Base-by-base conservation (phyloP, 2,113 vertebrate genomes). In the Labrus mixtus region DNA sequence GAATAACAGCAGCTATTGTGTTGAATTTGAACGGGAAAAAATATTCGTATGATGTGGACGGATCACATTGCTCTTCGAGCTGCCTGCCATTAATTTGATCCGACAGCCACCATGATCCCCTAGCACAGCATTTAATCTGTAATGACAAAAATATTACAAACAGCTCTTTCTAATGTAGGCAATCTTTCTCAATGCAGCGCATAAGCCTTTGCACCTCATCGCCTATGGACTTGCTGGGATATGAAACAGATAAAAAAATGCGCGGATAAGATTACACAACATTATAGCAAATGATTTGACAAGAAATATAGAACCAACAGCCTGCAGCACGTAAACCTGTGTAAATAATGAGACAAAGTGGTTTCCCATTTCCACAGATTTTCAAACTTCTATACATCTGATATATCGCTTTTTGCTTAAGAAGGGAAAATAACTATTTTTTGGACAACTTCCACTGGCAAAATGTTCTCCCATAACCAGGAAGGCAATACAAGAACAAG, bases 1-100 rank as follows among this genome's bases (percentile, higher is more conserved):
- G 80, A 84, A 87, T 85, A 87, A 89, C 79, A 73, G 80, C 85
- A 70, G 76, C 54, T 61, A 74, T 82, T 89, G 81, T 68, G 72
- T 60, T 57, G 23, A 50, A 81, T 73, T 25, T 66, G 59, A 78
- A 68, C 68, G 63, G 72, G 62, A 72, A 77, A 77, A 48, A 48
- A 75, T 51, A 71, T 66, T 39, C 3, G 61, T 53, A 51, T 76
- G 72, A 83, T 65, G 67, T 69, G 73, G 41, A 62, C 72, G 60
- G 68, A 82, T 81, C 73, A 63, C 23, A 15, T 58, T 79, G 67
- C 66, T 55, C 54, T 57, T 64, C 62, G 73, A 88, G 46, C 63
- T 48, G 76, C 45, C 50, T 83, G 74, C 60, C 62, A 70, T 81
- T 89, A 83, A 85, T 85, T 69, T 76, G 78, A 82, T 75, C 60